Percentiles rank a stretch among this genome's conserved stretches.
Evolutionary conservation across 2,797 vertebrate genomes (phyloP).

Genomic region (Coilia nasus): DNA sequence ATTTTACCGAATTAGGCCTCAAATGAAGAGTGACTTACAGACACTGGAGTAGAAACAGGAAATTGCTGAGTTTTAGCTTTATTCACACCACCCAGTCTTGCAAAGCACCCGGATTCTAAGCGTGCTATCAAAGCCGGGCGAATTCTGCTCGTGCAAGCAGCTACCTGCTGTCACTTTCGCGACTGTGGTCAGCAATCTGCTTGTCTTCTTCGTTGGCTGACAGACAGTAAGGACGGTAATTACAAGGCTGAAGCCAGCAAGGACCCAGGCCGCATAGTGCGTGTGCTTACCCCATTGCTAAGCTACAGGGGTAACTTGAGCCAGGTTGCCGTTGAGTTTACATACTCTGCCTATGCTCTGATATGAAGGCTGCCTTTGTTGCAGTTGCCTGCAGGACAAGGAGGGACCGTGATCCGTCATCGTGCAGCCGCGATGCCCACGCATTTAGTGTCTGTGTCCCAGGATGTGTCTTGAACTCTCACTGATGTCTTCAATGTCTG

Average conservation of each 20-base stretch:
- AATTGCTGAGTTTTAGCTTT: slow-evolving; percentile 15
- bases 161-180: slow-evolving; percentile 47
- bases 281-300: slow-evolving; percentile 49
- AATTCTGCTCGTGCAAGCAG: background rate
- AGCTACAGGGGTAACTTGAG: slow-evolving; percentile 53
- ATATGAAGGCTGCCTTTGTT: slow-evolving; percentile 63
- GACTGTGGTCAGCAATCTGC: slow-evolving; percentile 49
- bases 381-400: slow-evolving; percentile 49
- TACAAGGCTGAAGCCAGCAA: slow-evolving; percentile 44
- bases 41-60: slow-evolving; percentile 6
- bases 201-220: slow-evolving; percentile 48
- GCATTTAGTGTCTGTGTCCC: background rate
- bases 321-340: slow-evolving; percentile 36
- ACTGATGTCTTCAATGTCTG: background rate
- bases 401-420: slow-evolving; percentile 37
- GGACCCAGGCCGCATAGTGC: slow-evolving; percentile 41
- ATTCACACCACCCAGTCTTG: background rate
- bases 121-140: background rate
- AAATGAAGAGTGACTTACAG: background rate
- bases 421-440: background rate
- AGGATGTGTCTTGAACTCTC: slow-evolving; percentile 8
- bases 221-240: slow-evolving; percentile 11
- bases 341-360: slow-evolving; percentile 31
- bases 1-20: background rate
- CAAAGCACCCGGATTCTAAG: background rate